Percentiles rank a stretch among this genome's conserved stretches.
Evolutionary conservation across 2,888 invertebrate genomes (phyloP).

Genomic region (Lacanobia wlatinum): DNA sequence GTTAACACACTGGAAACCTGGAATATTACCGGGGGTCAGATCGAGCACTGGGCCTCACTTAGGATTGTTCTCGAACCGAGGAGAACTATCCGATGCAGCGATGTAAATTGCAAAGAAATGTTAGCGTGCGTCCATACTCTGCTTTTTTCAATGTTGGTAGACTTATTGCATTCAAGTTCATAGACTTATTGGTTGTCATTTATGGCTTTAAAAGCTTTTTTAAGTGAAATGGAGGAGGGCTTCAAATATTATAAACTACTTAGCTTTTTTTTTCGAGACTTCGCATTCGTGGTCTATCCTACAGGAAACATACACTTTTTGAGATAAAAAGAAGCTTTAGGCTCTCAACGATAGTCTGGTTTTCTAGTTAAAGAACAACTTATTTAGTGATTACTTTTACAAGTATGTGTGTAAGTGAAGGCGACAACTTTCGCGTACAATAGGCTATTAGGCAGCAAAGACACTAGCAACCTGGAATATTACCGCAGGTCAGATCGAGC

Average conservation of each 20-base stretch:
- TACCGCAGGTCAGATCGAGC: constrained; percentile 27
- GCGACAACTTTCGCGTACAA: constrained; percentile 30
- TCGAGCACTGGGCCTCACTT: constrained; percentile 2
- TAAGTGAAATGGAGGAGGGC: not conserved
- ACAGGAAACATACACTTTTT: not conserved
- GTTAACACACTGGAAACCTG: constrained; percentile 34
- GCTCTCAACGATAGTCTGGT: not conserved
- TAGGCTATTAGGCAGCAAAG: constrained; percentile 30
- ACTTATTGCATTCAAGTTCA: constrained; percentile 15
- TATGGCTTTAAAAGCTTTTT: not conserved
- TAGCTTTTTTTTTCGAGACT: not conserved
- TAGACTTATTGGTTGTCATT: not conserved
- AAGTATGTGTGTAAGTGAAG: not conserved
- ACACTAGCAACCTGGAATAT: constrained; percentile 38
- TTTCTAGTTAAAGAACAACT: not conserved
- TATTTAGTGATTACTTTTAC: too few species aligned
- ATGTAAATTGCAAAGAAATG: not conserved
- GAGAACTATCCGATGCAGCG: constrained; percentile 18
- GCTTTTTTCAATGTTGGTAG: not conserved
- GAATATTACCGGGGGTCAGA: constrained; percentile 39
- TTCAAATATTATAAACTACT: not conserved
- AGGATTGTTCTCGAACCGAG: constrained; percentile 44
- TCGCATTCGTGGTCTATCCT: not conserved
- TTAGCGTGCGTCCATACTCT: constrained; percentile 7
- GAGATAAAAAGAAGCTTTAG: not conserved